Evolutionary conservation across 1,140 invertebrate genomes (phyloP).

Genomic region (Myzus persicae): DNA sequence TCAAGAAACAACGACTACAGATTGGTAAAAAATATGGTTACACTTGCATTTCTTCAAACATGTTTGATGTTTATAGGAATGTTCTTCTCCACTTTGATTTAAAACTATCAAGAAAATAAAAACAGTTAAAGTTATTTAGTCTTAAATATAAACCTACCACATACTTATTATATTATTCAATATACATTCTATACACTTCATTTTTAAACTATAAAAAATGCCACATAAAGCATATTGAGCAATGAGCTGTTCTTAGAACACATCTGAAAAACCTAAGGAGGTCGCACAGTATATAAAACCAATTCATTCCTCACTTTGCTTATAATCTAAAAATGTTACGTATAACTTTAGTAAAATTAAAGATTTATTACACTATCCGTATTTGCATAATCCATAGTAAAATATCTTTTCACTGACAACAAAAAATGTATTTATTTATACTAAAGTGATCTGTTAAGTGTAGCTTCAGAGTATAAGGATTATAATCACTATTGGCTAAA

Average conservation of each 20-base stretch:
- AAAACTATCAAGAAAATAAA: background rate
- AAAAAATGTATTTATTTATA: background rate
- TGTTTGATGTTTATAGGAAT: background rate
- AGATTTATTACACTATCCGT: background rate
- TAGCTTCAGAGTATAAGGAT: background rate
- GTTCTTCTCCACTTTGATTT: background rate
- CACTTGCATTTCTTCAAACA: background rate
- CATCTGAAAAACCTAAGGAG: background rate
- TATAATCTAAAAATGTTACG: background rate
- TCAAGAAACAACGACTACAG: background rate
- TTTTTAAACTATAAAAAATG: background rate
- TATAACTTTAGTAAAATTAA: slow-evolving; percentile 2
- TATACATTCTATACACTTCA: background rate
- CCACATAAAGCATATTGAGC: background rate
- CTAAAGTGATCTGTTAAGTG: background rate
- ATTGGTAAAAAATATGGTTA: background rate
- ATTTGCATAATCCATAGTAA: background rate
- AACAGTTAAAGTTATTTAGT: background rate
- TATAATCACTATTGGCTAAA: background rate
- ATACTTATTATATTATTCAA: background rate
- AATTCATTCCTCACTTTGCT: background rate
- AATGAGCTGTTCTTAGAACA: background rate
- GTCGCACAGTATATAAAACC: background rate
- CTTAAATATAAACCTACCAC: background rate
- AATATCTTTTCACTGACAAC: background rate